Evolutionary conservation across 2,888 invertebrate genomes (phyloP).

Genomic region (Subacronicta megacephala): DNA sequence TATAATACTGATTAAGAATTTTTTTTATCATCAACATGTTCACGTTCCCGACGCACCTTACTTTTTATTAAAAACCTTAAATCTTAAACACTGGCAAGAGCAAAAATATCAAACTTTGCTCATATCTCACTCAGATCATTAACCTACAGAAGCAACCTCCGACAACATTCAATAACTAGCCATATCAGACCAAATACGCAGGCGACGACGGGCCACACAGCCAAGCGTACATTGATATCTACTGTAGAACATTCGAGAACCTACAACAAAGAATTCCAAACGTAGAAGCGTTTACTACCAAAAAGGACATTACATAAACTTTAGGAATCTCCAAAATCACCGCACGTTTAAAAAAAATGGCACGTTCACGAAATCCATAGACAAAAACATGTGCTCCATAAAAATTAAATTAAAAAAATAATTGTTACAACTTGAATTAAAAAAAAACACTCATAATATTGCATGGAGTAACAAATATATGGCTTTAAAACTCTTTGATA

Average conservation of each 20-base stretch:
- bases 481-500: conserved; percentile 79
- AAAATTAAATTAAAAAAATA: conserved; percentile 62
- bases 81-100: conserved; percentile 47
- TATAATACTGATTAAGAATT: neutral
- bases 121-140: conserved; percentile 26
- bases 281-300: conserved; percentile 56
- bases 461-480: conserved; percentile 79
- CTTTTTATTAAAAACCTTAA: conserved; percentile 35
- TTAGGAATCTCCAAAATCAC: conserved; percentile 77
- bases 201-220: conserved; percentile 66
- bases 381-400: conserved; percentile 58
- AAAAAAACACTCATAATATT: conserved; percentile 65
- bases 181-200: conserved; percentile 47
- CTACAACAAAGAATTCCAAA: conserved; percentile 78
- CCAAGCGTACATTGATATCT: conserved; percentile 87
- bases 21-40: neutral
- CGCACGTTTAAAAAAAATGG: conserved; percentile 77
- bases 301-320: conserved; percentile 57
- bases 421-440: conserved; percentile 61
- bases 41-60: conserved; percentile 27
- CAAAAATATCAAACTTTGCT: conserved; percentile 28
- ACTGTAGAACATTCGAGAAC: conserved; percentile 86
- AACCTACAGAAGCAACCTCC: conserved; percentile 45
- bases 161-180: conserved; percentile 44
- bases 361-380: conserved; percentile 72